Base-by-base conservation (phyloP, 2,113 vertebrate species). In the Hystrix brachyura region DNA sequence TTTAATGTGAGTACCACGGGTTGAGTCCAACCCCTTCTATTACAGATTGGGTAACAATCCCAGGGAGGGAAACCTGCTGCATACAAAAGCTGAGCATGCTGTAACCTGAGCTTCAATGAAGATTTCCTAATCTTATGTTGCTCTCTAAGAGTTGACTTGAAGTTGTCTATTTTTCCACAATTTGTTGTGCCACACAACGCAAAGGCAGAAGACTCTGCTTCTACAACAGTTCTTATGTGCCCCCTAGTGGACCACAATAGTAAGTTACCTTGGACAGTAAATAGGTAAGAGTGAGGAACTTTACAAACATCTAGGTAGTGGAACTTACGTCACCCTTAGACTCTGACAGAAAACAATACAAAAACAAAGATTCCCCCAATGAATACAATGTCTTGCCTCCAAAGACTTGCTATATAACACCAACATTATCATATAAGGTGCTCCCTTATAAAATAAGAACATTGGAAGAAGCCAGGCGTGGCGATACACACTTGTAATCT, bases 161-260 rank as follows among this genome's bases (percentile, higher is more conserved):
- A 32, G 53, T 25, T n/a, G 57, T n/a, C 74, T 64, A 1, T 86
- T 82, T 71, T 48, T 55, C 32, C 46, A 23, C 14, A 14, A 18
- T 10, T 34, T 64, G 5, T 10, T 13, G 18, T 4, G 46, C n/a
- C 59, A 18, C 12, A 5, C 29, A 17, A 11, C 10, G 72, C 7
- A 29, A 32, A 78, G 71, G 21, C 1, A 7, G 25, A 29, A 25
- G 55, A 10, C 3, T 55, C 27, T 19, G 48, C 18, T 72, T 25
- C 23, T 11, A 53, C 17, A 4, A 46, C 4, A 57, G 87, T 94
- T 92, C 65, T 55, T 3, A 65, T 81, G 80, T 84, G 97, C 96
- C 96, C 96, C 51, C 97, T 97, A 17, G 84, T 97, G 97, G 96
- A 11, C 0, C 11, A 83, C 60, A 19, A 4, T 25, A 71, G 83